Evolutionary conservation across 2,888 invertebrate species (phyloP), one percentile per base, ranked within the genome.

Genomic region (Phorcus lineatus): DNA sequence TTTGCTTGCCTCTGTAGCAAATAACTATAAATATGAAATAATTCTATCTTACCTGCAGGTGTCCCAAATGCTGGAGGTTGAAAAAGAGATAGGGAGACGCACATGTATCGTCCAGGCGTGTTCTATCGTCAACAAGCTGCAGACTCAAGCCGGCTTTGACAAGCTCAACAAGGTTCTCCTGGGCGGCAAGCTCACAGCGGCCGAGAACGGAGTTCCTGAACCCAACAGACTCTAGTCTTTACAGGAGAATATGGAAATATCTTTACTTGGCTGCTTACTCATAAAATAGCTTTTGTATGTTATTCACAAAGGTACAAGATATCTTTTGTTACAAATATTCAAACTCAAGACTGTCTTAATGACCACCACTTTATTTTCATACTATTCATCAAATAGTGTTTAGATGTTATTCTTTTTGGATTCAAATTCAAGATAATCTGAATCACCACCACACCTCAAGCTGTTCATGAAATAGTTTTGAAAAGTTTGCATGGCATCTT

Each of bases 31-130:
- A 47, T 47, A 47, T 11, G 11, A 9, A 47, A 47, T 47, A 47
- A 6, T 47, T 47, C 6, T 47, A 13, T 47, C 11, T 47, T 11
- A 67, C 1, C 79, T 78, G 17, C 83, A 90, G 90, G 77, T 91
- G 0, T 75, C 82, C 28, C 78, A 86, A 62, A 76, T 87, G 17
- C 78, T 91, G 74, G 85, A 87, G 17, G 78, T 88, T 31, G 85
- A 86, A 7, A 70, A 86, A 19, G 87, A 87, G 55, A 81, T 84
- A 0, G 82, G 80, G 6, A 78, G 86, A 28, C 82, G 85, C 0
- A 75, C 84, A 31, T 89, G 89, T 86, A 79, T 84, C 28, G 81
- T 91, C 6, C 87, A 86, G n/a, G 81, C 84, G 3, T 90, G 89
- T 78, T 83, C 85, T 40, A 84, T 86, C 2, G 80, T 84, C 6